Evolutionary conservation across 2,888 invertebrate genomes (phyloP).

Genomic region (Steinernema scapterisci): DNA sequence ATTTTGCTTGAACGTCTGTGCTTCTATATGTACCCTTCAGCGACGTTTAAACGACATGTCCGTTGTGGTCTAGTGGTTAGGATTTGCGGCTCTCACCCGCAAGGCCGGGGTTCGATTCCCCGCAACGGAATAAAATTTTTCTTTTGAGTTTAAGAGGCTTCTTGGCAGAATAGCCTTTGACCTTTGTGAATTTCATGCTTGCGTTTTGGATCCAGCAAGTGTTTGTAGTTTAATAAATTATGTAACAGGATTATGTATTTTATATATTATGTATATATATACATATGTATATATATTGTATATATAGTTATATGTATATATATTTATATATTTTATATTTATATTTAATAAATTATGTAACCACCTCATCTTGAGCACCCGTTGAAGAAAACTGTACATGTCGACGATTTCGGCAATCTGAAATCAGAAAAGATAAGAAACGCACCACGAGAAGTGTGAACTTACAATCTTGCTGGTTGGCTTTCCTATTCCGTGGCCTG

Average conservation of each 20-base stretch:
- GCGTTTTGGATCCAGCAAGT: no score
- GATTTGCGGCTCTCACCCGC: constrained; percentile 35
- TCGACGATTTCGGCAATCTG: constrained; percentile 92
- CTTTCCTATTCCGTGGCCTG: constrained; percentile 95
- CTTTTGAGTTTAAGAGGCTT: no score
- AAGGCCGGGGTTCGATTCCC: constrained; percentile 36
- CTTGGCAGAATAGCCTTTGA: no score
- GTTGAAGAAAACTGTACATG: constrained; percentile 82
- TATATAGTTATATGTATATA: no score
- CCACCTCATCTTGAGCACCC: constrained; percentile 77
- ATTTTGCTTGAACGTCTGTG: no score
- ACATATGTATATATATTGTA: no score
- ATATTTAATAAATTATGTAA: not conserved
- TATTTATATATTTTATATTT: no score
- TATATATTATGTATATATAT: no score
- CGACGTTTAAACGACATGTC: not conserved
- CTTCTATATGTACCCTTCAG: no score
- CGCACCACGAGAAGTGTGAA: constrained; percentile 69
- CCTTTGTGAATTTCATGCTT: no score
- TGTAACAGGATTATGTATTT: no score
- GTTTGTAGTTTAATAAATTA: no score
- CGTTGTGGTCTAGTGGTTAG: constrained; percentile 32
- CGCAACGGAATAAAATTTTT: constrained; percentile 23
- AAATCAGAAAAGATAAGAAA: constrained; percentile 63
- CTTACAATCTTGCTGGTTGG: constrained; percentile 80